A percentile compares a stretch with the other conserved stretches of the same genome.
These are phyloP conservation scores for Oligia latruncula DNA, from an alignment of 2,888 invertebrate genomes.

Conservation along the genomic window DNA sequence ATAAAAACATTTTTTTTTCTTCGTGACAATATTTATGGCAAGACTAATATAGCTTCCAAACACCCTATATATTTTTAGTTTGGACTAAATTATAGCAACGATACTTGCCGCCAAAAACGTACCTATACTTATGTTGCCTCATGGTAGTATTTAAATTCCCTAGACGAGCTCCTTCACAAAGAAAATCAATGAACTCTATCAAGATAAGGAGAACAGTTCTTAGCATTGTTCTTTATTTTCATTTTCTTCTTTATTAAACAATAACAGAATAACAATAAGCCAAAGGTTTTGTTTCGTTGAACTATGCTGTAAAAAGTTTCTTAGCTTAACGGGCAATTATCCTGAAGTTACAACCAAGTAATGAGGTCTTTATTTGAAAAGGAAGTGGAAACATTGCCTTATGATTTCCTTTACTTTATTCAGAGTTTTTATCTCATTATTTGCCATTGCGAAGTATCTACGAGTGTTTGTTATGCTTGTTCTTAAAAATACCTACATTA, in stretches of 20 bases:
- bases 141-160: too few relatives aligned
- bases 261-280: slow-evolving; percentile 28
- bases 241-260: background rate
- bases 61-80: background rate
- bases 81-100: background rate
- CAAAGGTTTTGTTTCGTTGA: slow-evolving; percentile 24
- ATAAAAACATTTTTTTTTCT: too few relatives aligned
- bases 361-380: slow-evolving; percentile 60
- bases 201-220: background rate
- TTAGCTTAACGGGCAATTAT: slow-evolving; percentile 58
- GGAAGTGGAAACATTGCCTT: slow-evolving; percentile 47
- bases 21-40: too few relatives aligned
- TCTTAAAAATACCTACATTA: background rate
- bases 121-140: background rate
- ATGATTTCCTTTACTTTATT: slow-evolving; percentile 38
- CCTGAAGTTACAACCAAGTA: slow-evolving; percentile 60
- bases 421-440: slow-evolving; percentile 40
- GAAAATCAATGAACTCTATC: background rate
- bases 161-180: background rate
- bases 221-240: background rate
- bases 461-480: background rate
- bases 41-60: too few relatives aligned
- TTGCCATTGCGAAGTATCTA: slow-evolving; percentile 8
- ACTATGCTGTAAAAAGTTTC: slow-evolving; percentile 44
- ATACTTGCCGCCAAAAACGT: background rate